Base-by-base conservation (phyloP, 1,140 invertebrate species). In the Drosophila tropicalis region DNA sequence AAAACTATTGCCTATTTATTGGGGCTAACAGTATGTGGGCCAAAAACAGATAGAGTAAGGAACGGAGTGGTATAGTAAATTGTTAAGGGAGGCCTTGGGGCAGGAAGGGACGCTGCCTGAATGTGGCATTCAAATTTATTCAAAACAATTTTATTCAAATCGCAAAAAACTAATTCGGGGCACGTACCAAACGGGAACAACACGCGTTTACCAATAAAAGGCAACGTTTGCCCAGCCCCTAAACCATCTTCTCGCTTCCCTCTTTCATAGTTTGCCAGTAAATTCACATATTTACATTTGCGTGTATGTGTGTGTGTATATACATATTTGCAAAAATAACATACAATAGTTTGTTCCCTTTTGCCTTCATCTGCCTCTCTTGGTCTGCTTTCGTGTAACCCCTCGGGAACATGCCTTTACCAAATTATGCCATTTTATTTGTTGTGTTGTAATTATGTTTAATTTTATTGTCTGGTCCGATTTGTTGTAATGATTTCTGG, bases 131-230 rank as follows among this genome's bases (percentile, higher is more conserved):
- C 83, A 82, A 86, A 86, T 86, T 86, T 86, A 87, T 86, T 86
- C 82, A 86, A 86, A 86, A 86, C 82, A 86, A 86, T 87, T 86
- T 82, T 82, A 87, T 86, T 82, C 82, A 86, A 86, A 86, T 86
- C 82, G 83, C 82, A 86, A 86, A 86, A 87, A 86, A 86, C 82
- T 86, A 86, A 86, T 86, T 86, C 82, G 82, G 60, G 70, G 82
- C 82, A 86, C 82, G 82, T 86, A 86, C 82, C 54, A 19, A 41
- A 44, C 51, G 29, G 34, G 61, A 62, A 70, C 67, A 73, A 76
- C 72, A 74, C 62, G 76, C 74, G 54, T 72, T 85, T 78, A 66
- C 76, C 70, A 87, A 87, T 87, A 87, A 87, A 87, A 89, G 74
- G 39, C 75, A 66, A 67, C 74, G 74, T 67, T 76, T 70, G 55